phyloP scores from a whole-genome alignment of 92 coral and sea anemone genomes.

The Umimayanthus kanabou region DNA sequence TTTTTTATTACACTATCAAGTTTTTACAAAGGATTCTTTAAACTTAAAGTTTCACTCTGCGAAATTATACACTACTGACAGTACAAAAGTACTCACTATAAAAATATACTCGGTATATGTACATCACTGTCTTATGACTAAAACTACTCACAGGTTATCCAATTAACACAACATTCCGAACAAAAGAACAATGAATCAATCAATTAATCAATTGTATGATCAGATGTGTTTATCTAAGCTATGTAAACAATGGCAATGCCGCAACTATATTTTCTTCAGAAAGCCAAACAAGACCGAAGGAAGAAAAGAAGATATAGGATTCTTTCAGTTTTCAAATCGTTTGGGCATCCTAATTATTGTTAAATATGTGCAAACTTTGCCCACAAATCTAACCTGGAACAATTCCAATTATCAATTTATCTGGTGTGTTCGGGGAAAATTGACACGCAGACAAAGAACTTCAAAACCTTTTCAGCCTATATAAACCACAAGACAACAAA shows the following conservation, averaged over 20 bases:
- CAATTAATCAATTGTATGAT: neutral
- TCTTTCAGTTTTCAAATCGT: neutral
- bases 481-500: neutral
- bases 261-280: neutral
- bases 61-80: neutral
- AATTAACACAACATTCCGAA: neutral
- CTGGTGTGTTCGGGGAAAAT: neutral
- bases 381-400: neutral
- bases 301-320: neutral
- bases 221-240: neutral
- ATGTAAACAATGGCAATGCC: neutral
- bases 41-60: neutral
- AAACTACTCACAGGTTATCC: neutral
- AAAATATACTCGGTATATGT: constrained; percentile 7
- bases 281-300: neutral
- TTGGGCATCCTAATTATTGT: neutral
- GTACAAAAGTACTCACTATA: constrained; percentile 6
- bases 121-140: neutral
- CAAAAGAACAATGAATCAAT: neutral
- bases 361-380: neutral
- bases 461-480: neutral
- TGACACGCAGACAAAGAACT: too few species aligned
- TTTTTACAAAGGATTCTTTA: neutral
- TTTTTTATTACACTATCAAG: neutral
- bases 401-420: constrained; percentile 11